A percentile compares a stretch with the other conserved stretches of the same genome.
Evolutionary conservation across 2,113 vertebrate species (phyloP).

Genomic region (Serilophus lunatus): DNA sequence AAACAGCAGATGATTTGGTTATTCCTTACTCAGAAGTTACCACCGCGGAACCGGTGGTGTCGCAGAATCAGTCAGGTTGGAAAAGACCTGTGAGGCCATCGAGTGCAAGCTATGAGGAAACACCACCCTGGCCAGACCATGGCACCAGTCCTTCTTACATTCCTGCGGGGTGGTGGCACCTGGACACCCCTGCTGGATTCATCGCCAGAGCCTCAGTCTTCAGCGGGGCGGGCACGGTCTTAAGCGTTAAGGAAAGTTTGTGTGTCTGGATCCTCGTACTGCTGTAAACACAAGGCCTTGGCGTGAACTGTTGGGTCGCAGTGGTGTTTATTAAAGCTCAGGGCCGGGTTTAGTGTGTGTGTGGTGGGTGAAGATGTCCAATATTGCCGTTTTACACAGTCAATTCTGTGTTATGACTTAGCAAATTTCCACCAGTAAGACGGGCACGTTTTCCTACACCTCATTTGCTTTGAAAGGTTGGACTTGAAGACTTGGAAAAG

Average conservation of each 20-base stretch:
- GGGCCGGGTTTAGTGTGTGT: neutral
- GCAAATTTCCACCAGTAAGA: neutral
- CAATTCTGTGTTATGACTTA: neutral
- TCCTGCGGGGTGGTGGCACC: too few relatives aligned
- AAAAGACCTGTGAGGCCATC: neutral
- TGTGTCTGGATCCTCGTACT: neutral
- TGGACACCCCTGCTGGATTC: neutral
- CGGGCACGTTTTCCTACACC: neutral
- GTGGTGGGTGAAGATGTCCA: neutral
- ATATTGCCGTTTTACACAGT: neutral
- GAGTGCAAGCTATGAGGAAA: too few relatives aligned
- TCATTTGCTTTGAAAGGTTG: neutral
- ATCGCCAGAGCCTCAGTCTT: neutral
- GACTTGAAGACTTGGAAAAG: neutral
- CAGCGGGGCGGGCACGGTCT: neutral
- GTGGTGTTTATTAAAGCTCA: neutral
- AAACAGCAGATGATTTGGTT: neutral
- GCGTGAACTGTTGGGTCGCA: neutral
- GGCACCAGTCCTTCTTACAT: too few relatives aligned
- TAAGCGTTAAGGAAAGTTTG: neutral
- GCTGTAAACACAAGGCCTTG: neutral
- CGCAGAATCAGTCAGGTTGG: neutral
- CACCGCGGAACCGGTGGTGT: neutral
- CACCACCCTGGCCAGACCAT: neutral
- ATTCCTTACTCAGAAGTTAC: neutral